Conservation (phyloP, 2,113 vertebrate species). For the Kryptolebias marmoratus region DNA sequence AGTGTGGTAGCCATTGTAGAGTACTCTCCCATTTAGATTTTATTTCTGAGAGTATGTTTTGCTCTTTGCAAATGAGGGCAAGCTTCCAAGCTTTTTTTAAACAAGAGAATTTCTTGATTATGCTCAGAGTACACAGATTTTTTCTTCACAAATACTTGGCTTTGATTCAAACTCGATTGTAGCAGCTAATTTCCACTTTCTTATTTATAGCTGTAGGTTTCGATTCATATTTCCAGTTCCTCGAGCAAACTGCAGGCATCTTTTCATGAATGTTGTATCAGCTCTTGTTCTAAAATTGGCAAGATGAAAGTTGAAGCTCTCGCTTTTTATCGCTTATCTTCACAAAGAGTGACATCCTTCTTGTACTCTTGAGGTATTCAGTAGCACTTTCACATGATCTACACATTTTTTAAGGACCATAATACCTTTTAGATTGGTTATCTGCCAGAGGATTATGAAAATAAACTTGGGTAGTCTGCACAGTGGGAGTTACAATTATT, state of each 20-base stretch:
- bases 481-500: neutral
- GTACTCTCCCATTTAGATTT: neutral
- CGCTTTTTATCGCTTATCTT: slow-evolving; percentile 17
- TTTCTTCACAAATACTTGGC: neutral
- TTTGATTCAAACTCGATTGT: neutral
- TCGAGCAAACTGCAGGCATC: neutral
- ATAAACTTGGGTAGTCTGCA: neutral
- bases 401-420: slow-evolving; percentile 4
- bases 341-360: slow-evolving; percentile 5
- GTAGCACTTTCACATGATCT: neutral
- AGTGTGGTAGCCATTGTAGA: neutral
- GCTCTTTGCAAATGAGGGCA: neutral
- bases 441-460: slow-evolving; percentile 5
- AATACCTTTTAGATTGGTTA: neutral
- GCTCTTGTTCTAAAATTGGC: slow-evolving; percentile 22
- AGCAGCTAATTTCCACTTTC: neutral
- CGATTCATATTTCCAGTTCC: neutral
- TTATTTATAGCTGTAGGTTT: slow-evolving; percentile 1
- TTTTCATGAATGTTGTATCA: neutral
- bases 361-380: neutral
- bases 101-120: neutral
- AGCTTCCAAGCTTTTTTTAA: neutral
- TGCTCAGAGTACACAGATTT: neutral
- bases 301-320: slow-evolving; percentile 8
- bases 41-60: neutral